Percentiles rank a stretch among this genome's conserved stretches.
Evolutionary conservation across 2,797 vertebrate genomes (phyloP).

Genomic region (Phrynocephalus vlangalii): DNA sequence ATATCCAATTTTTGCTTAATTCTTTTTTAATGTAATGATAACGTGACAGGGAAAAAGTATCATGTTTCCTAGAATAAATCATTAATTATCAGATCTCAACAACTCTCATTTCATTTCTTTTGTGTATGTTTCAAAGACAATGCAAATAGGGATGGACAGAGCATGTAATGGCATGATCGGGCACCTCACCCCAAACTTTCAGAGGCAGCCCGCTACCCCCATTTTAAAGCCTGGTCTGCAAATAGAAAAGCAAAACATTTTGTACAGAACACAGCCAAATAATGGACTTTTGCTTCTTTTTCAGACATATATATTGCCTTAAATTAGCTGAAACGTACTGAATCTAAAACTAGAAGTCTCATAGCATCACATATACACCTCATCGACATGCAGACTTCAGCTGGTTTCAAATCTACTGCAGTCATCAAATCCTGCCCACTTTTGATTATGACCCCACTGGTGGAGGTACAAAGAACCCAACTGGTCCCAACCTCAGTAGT

Average conservation of each 20-base stretch:
- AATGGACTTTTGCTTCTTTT: no score
- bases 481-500: no score
- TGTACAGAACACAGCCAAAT: not conserved
- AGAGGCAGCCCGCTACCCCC: no score
- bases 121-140: not conserved
- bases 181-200: no score
- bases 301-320: not conserved
- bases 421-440: not conserved
- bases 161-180: no score
- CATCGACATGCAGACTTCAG: not conserved
- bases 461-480: no score
- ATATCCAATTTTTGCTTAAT: slow-evolving; percentile 51
- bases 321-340: not conserved
- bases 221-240: not conserved
- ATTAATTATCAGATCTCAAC: slow-evolving; percentile 10
- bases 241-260: not conserved
- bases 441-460: not conserved
- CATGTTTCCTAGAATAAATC: slow-evolving; percentile 35
- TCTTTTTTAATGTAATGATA: slow-evolving; percentile 50
- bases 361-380: no score
- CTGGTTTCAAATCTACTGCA: not conserved
- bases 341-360: not conserved
- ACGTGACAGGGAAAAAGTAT: slow-evolving; percentile 39
- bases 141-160: not conserved
- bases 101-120: not conserved